Conservation (phyloP, 2,888 invertebrate genomes). For the Beris chalybata region DNA sequence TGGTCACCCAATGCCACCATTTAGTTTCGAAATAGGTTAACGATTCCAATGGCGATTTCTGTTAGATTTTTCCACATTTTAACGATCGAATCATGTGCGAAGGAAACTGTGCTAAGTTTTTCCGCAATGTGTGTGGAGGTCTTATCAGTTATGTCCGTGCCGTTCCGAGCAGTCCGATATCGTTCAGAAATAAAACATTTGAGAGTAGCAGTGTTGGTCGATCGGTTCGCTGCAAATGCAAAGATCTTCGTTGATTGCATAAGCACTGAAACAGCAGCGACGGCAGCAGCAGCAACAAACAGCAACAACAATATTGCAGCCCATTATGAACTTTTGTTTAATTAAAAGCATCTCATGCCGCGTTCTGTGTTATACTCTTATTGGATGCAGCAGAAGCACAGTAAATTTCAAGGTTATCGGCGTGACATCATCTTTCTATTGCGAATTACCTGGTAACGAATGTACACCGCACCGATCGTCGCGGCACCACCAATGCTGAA, state of each 20-base stretch:
- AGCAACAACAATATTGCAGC: neutral
- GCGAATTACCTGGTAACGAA: slow-evolving; percentile 37
- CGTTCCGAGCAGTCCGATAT: too few relatives aligned
- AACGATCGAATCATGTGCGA: too few relatives aligned
- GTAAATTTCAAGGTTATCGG: slow-evolving; percentile 34
- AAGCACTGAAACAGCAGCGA: slow-evolving; percentile 6
- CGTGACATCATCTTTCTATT: slow-evolving; percentile 38
- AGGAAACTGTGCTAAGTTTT: too few relatives aligned
- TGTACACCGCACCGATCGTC: slow-evolving; percentile 2
- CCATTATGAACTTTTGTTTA: slow-evolving; percentile 32
- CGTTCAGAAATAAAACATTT: too few relatives aligned
- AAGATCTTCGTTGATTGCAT: slow-evolving; percentile 27
- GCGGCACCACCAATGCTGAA: neutral
- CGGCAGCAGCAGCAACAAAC: neutral
- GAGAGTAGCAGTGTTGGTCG: too few relatives aligned
- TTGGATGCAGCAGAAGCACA: slow-evolving; percentile 37
- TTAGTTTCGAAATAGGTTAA: too few relatives aligned
- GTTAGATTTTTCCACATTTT: too few relatives aligned
- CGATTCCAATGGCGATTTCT: too few relatives aligned
- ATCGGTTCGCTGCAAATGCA: too few relatives aligned
- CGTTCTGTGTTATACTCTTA: slow-evolving; percentile 7
- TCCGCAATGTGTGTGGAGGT: too few relatives aligned
- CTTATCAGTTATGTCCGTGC: too few relatives aligned
- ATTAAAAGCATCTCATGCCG: slow-evolving; percentile 33
- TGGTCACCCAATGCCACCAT: too few relatives aligned